A percentile compares a stretch with the other conserved stretches of the same genome.
Evolutionary conservation across 2,797 vertebrate genomes (phyloP).

Genomic region (Phrynocephalus guinanensis): DNA sequence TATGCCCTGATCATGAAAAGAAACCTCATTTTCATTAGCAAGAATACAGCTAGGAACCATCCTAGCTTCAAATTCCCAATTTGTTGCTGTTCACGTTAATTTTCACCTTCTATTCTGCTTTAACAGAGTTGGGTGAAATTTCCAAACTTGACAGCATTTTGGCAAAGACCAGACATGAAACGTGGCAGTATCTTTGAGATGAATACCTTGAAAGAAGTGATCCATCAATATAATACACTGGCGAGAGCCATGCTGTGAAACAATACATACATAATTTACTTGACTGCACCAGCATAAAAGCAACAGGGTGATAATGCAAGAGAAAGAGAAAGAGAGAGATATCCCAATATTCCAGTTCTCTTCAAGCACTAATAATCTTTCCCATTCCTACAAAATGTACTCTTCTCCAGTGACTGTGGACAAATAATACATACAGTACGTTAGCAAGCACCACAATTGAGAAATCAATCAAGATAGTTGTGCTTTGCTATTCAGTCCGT

Average conservation of each 20-base stretch:
- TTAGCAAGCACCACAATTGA: not conserved
- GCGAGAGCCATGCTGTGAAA: conserved; percentile 31
- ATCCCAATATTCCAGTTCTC: conserved; percentile 18
- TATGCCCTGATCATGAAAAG: not conserved
- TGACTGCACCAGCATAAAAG: conserved; percentile 11
- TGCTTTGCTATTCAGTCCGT: not conserved
- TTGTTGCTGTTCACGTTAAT: conserved; percentile 18
- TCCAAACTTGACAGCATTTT: conserved; percentile 22
- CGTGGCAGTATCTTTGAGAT: conserved; percentile 45
- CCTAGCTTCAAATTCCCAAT: not conserved
- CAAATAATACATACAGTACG: not conserved
- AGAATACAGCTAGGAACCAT: not conserved
- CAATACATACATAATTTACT: conserved; percentile 33
- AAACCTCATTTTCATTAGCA: not conserved
- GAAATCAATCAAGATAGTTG: not conserved
- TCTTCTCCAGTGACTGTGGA: conserved; percentile 18
- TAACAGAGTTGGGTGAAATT: conserved; percentile 33
- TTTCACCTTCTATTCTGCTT: conserved; percentile 37
- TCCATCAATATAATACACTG: conserved; percentile 24
- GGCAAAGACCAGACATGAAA: conserved; percentile 51
- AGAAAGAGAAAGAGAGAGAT: conserved; percentile 37
- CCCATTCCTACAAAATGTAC: not conserved
- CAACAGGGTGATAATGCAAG: conserved; percentile 41
- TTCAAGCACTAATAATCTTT: conserved; percentile 17
- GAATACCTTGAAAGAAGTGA: conserved; percentile 20